Base-by-base conservation (phyloP, 1,140 invertebrate species). In the Dendroctonus ponderosae region DNA sequence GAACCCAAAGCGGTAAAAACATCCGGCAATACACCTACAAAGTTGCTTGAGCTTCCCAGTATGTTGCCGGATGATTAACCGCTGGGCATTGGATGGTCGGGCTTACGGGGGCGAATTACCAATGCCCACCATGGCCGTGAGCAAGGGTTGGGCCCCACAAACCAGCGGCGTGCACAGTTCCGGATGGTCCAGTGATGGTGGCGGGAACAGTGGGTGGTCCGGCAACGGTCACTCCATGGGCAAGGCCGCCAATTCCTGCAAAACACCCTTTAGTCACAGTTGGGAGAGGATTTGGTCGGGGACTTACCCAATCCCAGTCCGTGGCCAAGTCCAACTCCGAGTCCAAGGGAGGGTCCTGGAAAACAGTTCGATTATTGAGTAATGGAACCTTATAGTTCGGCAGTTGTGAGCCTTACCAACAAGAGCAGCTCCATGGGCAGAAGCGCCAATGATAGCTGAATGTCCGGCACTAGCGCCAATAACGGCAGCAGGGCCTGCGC, bases 61-160 rank as follows among this genome's bases (percentile, higher is more conserved):
- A 5, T 53, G 59, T 66, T 40, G 51, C 14, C 37, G 14, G 56
- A 66, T 59, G 59, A 66, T 66, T 66, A 48, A 59, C 56, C 5
- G n/a, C 38, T 39, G 26, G 57, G 39, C 39, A 52, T 58, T 54
- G 26, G 37, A 50, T 39, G 60, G n/a, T 40, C n/a, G 7, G 8
- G n/a, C 12, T 62, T 62, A 37, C 9, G n/a, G 46, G 14, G 11
- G n/a, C 7, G 50, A 3, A 51, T 68, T 68, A 68, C 60, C 61
- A 68, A 61, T 67, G 65, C 15, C 60, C 66, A 58, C 67, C 66
- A 67, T 67, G 66, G 62, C 67, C 67, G 64, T 63, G 52, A 51
- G 67, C 67, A 43, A 69, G 52, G 39, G 67, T 69, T 15, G 67
- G 67, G 53, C 67, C 67, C 67, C 67, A 69, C 9, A 69, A 43